phyloP scores from a whole-genome alignment of 2,797 vertebrate genomes.

The Anniella stebbinsi region DNA sequence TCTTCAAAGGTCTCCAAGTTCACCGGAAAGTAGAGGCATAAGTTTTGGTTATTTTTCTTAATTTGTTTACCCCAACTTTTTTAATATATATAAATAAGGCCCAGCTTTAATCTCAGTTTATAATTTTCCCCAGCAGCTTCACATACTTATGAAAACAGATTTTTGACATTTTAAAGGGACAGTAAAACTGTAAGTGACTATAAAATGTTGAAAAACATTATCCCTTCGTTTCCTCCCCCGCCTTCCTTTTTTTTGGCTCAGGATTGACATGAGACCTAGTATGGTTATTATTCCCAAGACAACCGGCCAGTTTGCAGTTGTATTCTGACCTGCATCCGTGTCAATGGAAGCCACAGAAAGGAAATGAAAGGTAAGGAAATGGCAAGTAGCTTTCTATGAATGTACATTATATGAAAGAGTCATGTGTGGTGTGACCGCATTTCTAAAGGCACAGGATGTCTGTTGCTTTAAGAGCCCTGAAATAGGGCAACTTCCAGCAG shows the following conservation, averaged over 20 bases:
- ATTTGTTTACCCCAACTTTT: constrained; percentile 3
- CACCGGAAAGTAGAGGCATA: constrained; percentile 15
- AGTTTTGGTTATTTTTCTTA: background rate
- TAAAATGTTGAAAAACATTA: constrained; percentile 59
- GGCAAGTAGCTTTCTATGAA: background rate
- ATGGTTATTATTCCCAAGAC: constrained; percentile 4
- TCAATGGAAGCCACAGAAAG: background rate
- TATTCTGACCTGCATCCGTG: background rate
- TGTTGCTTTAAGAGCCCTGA: background rate
- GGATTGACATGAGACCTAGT: constrained; percentile 19
- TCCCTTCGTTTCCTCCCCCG: background rate
- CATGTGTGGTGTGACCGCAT: background rate
- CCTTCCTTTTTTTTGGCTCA: background rate
- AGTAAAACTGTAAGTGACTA: background rate
- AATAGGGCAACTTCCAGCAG: background rate
- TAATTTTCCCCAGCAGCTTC: constrained; percentile 26
- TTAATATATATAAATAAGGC: background rate
- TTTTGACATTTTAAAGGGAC: constrained; percentile 12
- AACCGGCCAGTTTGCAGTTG: constrained; percentile 19
- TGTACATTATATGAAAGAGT: background rate
- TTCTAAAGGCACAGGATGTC: background rate
- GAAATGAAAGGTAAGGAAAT: constrained; percentile 5
- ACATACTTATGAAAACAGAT: constrained; percentile 48
- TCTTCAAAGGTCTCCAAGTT: constrained; percentile 20
- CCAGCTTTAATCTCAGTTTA: background rate